Evolutionary conservation across 2,888 invertebrate species (phyloP), one percentile per base, ranked within the genome.

Genomic region (Sphaerophoria taeniata): DNA sequence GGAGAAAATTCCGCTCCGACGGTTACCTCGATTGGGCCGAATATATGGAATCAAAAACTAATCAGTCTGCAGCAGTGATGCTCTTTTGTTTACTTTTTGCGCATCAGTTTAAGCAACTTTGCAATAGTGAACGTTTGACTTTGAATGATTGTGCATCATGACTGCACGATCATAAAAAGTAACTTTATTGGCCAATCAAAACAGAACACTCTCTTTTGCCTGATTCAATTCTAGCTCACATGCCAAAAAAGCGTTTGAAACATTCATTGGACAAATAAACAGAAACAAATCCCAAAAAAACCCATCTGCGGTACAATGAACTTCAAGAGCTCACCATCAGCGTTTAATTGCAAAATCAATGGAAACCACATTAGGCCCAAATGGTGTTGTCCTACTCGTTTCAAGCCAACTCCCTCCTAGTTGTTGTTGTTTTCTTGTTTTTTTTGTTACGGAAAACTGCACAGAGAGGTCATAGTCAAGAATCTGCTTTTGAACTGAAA

Each of bases 261-360:
- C 12, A 16, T 49, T 9, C 34, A 49, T 49, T 24, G 24, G 2
- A 24, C 24, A 24, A 24, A 24, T 24, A 24, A 24, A 24, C 24
- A 24, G 2, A 24, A 24, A 24, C 24, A 24, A 47, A 36, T 33
- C 49, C 49, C 39, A 7, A 39, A 9, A n/a, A 65, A 16, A 34
- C 14, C 34, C 63, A 65, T 65, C 16, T 65, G 65, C 16, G 31
- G 53, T 43, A 12, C 67, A 53, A 39, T 67, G 67, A 67, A 67
- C 67, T 53, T n/a, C 14, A 24, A 3, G 24, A 67, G 53, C 16
- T n/a, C 24, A 24, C 39, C 51, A 24, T 6, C 39, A 39, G 31
- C 67, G 53, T 53, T 67, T 67, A 36, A 67, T 56, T 69, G 24
- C 16, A 56, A 77, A 81, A 81, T 75, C 71, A 71, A 81, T 81